Conservation (phyloP, 2,113 vertebrate species). For the Talpa occidentalis region DNA sequence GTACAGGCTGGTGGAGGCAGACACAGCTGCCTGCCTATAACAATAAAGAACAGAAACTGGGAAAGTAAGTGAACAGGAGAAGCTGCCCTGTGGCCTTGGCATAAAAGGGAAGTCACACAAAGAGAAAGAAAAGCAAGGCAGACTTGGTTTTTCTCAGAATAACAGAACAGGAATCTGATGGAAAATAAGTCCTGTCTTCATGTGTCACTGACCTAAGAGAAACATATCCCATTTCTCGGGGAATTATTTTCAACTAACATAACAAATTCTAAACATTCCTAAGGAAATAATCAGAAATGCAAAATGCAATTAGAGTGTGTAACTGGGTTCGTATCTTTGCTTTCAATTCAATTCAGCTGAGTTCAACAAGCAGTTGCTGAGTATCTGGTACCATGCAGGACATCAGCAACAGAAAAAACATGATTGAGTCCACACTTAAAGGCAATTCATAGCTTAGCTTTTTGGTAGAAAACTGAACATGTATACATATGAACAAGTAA, state of each 20-base stretch:
- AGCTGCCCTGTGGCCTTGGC: background rate
- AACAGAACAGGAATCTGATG: background rate
- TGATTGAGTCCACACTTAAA: background rate
- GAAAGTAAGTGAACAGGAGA: background rate
- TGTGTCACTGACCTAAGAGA: background rate
- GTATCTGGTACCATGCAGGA: background rate
- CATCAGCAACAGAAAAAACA: background rate
- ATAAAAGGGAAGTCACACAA: background rate
- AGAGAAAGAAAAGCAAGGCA: background rate
- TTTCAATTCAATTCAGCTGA: constrained; percentile 25
- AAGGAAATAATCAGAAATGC: constrained; percentile 25
- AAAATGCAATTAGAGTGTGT: background rate
- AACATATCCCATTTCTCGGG: background rate
- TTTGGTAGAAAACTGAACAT: background rate
- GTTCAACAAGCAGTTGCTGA: constrained; percentile 9
- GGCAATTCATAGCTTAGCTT: background rate
- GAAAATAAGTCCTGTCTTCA: constrained; percentile 31
- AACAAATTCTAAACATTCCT: constrained; percentile 5
- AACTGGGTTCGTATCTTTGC: background rate
- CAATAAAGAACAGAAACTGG: background rate
- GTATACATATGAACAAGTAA: background rate
- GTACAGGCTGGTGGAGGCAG: background rate
- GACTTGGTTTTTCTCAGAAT: background rate
- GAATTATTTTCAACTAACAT: constrained; percentile 36
- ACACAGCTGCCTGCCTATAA: background rate